Percentiles rank a stretch among this genome's conserved stretches.
These are phyloP conservation scores for Melipona bicolor DNA, from an alignment of 2,888 invertebrate genomes.

Conservation along the genomic window DNA sequence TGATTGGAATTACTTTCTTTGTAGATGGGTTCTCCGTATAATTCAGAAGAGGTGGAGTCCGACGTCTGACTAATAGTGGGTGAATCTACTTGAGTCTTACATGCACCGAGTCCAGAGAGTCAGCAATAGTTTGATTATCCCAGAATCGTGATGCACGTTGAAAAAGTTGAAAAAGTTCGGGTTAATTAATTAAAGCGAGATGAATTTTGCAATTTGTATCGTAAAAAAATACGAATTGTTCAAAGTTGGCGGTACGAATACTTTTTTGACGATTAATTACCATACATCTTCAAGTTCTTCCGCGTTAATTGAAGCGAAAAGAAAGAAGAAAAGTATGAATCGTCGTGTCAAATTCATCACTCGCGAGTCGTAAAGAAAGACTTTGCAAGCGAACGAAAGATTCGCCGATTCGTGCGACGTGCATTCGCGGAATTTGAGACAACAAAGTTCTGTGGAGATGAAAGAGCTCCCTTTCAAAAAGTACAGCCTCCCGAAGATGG, in stretches of 20 bases:
- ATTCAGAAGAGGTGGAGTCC: neutral
- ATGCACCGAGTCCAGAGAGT: neutral
- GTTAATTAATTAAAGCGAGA: no score
- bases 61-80: neutral
- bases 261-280: neutral
- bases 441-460: slow-evolving; percentile 1
- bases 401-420: neutral
- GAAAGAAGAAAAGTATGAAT: neutral
- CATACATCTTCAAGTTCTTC: neutral
- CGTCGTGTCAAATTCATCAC: neutral
- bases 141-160: no score
- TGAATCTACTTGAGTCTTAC: neutral
- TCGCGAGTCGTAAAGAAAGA: neutral
- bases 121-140: no score
- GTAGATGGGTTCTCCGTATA: neutral
- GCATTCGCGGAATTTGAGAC: slow-evolving; percentile 4
- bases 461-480: neutral
- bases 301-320: neutral
- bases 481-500: neutral
- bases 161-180: no score
- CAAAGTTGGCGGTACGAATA: no score
- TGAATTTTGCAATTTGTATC: no score
- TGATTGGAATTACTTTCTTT: no score
- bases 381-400: neutral
- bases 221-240: no score